Evolutionary conservation across 2,113 vertebrate genomes (phyloP).

Genomic region (Steatornis caripensis): DNA sequence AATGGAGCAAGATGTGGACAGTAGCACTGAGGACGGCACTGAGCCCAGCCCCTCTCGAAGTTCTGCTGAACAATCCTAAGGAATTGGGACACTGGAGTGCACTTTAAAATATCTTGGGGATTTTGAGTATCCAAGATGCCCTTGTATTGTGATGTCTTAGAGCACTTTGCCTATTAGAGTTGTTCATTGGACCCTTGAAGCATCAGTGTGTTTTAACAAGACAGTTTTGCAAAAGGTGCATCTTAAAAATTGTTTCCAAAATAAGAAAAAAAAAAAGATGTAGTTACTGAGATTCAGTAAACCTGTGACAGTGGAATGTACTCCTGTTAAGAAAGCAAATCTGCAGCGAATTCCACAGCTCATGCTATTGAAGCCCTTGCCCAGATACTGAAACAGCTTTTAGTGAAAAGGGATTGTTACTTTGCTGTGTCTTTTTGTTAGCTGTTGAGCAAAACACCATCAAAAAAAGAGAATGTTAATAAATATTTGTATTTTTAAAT

Average conservation of each 20-base stretch:
- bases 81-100: constrained; percentile 55
- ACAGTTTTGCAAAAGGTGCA: constrained; percentile 52
- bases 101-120: constrained; percentile 65
- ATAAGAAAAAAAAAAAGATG: too few relatives aligned
- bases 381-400: constrained; percentile 9
- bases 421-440: constrained; percentile 55
- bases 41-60: constrained; percentile 80
- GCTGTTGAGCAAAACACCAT: constrained; percentile 51
- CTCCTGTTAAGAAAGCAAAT: constrained; percentile 19
- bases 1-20: constrained; percentile 91
- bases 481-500: constrained; percentile 67
- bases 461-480: constrained; percentile 9
- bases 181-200: constrained; percentile 53
- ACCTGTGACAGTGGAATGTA: constrained; percentile 62
- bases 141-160: constrained; percentile 60
- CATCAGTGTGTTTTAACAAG: constrained; percentile 55
- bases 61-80: constrained; percentile 79
- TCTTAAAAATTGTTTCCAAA: neutral
- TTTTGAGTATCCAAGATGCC: constrained; percentile 59
- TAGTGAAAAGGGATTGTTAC: constrained; percentile 36
- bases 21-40: constrained; percentile 88
- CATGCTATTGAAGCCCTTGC: constrained; percentile 15
- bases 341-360: constrained; percentile 10
- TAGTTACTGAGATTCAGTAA: neutral
- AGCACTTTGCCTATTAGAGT: constrained; percentile 74